Conservation (phyloP, 2,888 invertebrate genomes). For the Magallana nippona region DNA sequence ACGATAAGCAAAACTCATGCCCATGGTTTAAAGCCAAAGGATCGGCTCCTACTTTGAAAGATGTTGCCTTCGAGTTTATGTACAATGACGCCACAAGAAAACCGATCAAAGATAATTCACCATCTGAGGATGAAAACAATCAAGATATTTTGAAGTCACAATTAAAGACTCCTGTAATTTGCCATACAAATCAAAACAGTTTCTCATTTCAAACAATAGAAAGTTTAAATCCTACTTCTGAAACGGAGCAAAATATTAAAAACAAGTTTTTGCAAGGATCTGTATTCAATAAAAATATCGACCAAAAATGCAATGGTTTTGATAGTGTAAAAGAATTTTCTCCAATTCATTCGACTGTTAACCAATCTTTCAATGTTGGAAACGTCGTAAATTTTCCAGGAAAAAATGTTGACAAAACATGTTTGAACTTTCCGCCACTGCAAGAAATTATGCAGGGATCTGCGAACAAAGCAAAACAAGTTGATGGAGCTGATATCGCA, state of each 20-base stretch:
- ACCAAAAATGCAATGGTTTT: no score
- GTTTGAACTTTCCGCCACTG: neutral
- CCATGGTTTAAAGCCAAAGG: slow-evolving; percentile 3
- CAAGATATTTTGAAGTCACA: neutral
- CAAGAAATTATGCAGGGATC: neutral
- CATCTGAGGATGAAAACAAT: neutral
- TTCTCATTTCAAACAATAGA: no score
- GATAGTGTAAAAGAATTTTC: neutral
- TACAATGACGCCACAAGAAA: neutral
- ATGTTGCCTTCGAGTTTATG: neutral
- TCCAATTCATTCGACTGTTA: neutral
- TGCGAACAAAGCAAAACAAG: neutral
- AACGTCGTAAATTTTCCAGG: neutral
- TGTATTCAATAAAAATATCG: no score
- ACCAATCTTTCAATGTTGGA: neutral
- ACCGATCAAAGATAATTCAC: neutral
- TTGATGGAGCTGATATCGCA: neutral
- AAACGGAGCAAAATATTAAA: no score
- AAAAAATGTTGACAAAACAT: neutral
- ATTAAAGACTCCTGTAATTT: neutral
- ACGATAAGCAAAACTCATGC: neutral
- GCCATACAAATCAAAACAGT: no score
- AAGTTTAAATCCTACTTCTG: no score
- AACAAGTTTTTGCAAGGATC: no score
- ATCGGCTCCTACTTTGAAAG: slow-evolving; percentile 8